phyloP scores from a whole-genome alignment of 2,888 invertebrate species.

The Meloe dianella region DNA sequence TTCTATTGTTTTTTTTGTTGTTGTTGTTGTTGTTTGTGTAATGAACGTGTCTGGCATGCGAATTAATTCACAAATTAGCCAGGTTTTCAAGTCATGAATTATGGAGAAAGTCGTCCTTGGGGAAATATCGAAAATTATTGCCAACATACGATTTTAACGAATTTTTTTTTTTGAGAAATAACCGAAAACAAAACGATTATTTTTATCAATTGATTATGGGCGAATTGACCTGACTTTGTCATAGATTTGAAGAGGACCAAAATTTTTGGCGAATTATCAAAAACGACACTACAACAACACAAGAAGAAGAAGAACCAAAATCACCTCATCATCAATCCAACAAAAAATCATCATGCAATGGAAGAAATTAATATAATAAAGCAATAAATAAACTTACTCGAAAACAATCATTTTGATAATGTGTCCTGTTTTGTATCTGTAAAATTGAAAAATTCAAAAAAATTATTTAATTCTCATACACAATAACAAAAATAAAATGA shows the following conservation, averaged over 20 bases:
- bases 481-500: no score
- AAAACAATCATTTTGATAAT: constrained; percentile 35
- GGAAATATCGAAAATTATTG: neutral
- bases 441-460: constrained; percentile 29
- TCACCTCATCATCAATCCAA: neutral
- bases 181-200: no score
- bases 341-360: neutral
- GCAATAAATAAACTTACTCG: constrained; percentile 32
- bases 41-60: neutral
- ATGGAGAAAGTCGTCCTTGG: neutral
- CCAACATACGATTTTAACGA: no score
- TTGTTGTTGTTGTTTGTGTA: neutral
- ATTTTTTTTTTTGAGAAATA: no score
- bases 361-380: neutral
- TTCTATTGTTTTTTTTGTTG: no score
- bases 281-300: neutral
- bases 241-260: no score
- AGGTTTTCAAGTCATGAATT: neutral
- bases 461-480: constrained; percentile 17
- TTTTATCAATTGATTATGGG: no score
- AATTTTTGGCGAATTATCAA: constrained; percentile 2
- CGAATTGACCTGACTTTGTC: no score
- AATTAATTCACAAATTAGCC: neutral
- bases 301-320: no score
- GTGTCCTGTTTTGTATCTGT: constrained; percentile 38